Evolutionary conservation across 2,888 invertebrate species (phyloP), one percentile per base, ranked within the genome.

Genomic region (Pristionchus japonicus): DNA sequence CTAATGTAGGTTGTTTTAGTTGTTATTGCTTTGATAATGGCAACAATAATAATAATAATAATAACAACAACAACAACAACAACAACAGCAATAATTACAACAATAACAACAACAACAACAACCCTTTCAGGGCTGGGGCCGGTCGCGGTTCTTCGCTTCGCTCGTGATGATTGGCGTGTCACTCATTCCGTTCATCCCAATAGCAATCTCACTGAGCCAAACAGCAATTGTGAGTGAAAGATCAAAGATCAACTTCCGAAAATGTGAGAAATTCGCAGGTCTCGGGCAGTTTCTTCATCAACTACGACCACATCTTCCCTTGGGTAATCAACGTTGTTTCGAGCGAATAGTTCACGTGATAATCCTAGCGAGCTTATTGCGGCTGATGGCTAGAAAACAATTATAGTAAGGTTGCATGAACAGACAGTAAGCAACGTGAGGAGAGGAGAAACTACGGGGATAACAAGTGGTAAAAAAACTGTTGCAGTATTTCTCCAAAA

Each of bases 241-340:
- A 70, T 1, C 15, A 70, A 67, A 1, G 3, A 67, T 34, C 4
- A 20, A 37, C 34, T 27, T 37, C 4, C 4, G 40, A n/a, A 43
- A 74, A 74, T 43, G n/a, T n/a, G 27, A 37, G 70, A 15, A 27
- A 70, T 70, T 70, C 17, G 37, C 27, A 49, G 27, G n/a, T 83
- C 1, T 49, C 82, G 6, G 52, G 82, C 82, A 52, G 34, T 23
- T 83, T 83, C 82, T 83, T 83, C 52, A 49, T 83, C 52, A 83
- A 83, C 82, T 52, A 83, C 82, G 20, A 34, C 7, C 49, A 83
- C 52, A 83, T 83, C n/a, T 52, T 83, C 52, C 52, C 49, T 13
- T 83, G 49, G 82, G 82, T 83, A 52, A 83, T 82, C 31, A 31
- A 27, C 31, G 9, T 31, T 82, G 20, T 52, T 49, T 80, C 13